Base-by-base conservation (phyloP, 1,140 invertebrate genomes). In the Aphidius gifuensis region DNA sequence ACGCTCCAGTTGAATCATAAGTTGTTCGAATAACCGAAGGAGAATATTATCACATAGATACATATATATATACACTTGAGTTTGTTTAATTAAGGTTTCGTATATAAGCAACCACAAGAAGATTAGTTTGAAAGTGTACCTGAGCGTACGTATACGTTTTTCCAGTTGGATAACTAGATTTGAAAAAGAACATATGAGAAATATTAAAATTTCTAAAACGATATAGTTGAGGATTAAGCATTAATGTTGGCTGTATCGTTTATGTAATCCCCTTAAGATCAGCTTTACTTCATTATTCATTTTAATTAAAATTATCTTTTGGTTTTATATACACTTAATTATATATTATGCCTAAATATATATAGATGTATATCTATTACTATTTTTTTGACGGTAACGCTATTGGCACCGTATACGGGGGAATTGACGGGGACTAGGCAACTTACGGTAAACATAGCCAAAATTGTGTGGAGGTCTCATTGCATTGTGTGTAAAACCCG, bases 221-320 rank as follows among this genome's bases (percentile, higher is more conserved):
- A 32, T 32, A 32, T 32, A 32, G 23, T 32, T 32, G 23, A 32
- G 23, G 23, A 32, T 32, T 32, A 32, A 32, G 4, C 23, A 32
- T 32, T 32, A 32, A 32, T 32, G 54, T 11, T 32, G 62, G 48
- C 65, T 64, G 60, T 44, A 40, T 21, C 46, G 38, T 16, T 47
- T 47, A 55, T 68, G 23, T 71, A 67, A 68, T 70, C 64, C 68
- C 54, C 68, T 71, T 66, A 64, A 71, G 64, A 71, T 71, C 58
- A 61, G 55, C 60, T 64, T 47, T 45, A n/a, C 58, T 70, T 58
- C 66, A 69, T 65, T 67, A 72, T 71, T 70, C 64, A 67, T 32
- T 32, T 16, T 45, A 16, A 7, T 9, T 49, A 23, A 64, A 51
- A 69, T 69, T 61, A 66, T 68, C 50, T 54, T 55, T 47, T 43